These are phyloP conservation scores for Dendronephthya gigantea DNA, from an alignment of 64 coral and sea anemone species.

Conservation along the genomic window DNA sequence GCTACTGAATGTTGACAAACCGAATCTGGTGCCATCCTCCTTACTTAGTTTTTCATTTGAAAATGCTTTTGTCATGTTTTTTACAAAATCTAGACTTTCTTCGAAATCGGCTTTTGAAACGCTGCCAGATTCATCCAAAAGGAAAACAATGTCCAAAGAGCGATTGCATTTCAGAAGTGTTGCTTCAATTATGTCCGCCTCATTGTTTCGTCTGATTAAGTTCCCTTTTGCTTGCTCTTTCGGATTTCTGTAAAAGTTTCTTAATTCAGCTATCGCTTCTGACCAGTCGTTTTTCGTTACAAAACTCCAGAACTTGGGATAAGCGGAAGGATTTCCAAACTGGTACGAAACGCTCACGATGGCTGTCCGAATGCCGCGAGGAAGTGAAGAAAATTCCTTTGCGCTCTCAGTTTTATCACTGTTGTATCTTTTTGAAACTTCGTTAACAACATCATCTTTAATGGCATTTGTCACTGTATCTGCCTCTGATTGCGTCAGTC, in stretches of 20 bases:
- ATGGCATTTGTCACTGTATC: too few relatives aligned
- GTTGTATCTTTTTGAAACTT: too few relatives aligned
- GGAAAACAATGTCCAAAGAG: too few relatives aligned
- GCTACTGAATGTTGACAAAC: not conserved
- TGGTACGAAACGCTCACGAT: too few relatives aligned
- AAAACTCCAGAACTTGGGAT: not conserved
- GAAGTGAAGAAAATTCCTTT: too few relatives aligned
- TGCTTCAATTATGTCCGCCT: too few relatives aligned
- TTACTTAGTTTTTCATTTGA: not conserved
- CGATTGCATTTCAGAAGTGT: too few relatives aligned
- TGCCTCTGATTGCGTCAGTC: too few relatives aligned
- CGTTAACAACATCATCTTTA: too few relatives aligned
- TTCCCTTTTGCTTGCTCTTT: not conserved
- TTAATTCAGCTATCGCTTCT: not conserved
- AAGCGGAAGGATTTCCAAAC: not conserved
- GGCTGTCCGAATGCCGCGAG: too few relatives aligned
- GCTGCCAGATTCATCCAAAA: not conserved
- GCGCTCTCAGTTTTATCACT: too few relatives aligned
- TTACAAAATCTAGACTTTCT: not conserved
- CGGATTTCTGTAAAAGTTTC: not conserved
- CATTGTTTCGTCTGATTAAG: not conserved
- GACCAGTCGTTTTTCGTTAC: not conserved
- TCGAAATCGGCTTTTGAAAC: not conserved
- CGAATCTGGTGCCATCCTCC: not conserved
- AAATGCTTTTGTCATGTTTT: not conserved